Percentiles rank a stretch among this genome's conserved stretches.
Evolutionary conservation across 2,113 vertebrate genomes (phyloP).

Genomic region (Pseudois nayaur): DNA sequence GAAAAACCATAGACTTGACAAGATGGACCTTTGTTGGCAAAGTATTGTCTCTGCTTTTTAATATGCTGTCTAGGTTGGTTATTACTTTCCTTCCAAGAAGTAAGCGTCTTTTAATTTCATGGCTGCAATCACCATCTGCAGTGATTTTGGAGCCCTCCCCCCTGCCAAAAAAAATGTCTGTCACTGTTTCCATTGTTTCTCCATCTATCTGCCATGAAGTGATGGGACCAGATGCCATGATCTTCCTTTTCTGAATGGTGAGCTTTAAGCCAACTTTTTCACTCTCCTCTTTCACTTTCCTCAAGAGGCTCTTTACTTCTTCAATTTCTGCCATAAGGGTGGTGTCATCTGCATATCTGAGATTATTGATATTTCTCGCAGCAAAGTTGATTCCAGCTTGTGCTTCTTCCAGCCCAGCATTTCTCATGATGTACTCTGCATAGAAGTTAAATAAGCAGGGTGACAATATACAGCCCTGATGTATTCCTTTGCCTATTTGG

Average conservation of each 20-base stretch:
- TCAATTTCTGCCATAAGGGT: not conserved
- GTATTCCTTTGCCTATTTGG: not conserved
- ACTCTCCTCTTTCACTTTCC: not conserved
- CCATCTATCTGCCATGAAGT: not conserved
- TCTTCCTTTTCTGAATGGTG: not conserved
- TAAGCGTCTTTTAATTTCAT: not conserved
- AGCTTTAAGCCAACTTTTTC: not conserved
- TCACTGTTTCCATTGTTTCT: not conserved
- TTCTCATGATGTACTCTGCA: not conserved
- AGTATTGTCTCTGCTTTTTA: not conserved
- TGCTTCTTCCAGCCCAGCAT: not conserved
- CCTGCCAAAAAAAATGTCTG: not conserved
- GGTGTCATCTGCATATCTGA: not conserved
- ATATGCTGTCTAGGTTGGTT: not conserved
- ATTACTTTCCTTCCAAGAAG: not conserved
- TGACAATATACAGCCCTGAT: not conserved
- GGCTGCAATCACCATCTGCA: not conserved
- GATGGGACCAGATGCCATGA: not conserved
- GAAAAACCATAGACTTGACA: not conserved
- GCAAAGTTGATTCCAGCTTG: not conserved
- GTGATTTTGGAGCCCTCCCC: not conserved
- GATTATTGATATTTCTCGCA: not conserved
- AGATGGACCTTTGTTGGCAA: not conserved
- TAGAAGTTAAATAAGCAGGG: not conserved
- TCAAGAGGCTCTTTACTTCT: not conserved